Conservation (phyloP, 2,888 invertebrate genomes). For the Melinaea marsaeus region DNA sequence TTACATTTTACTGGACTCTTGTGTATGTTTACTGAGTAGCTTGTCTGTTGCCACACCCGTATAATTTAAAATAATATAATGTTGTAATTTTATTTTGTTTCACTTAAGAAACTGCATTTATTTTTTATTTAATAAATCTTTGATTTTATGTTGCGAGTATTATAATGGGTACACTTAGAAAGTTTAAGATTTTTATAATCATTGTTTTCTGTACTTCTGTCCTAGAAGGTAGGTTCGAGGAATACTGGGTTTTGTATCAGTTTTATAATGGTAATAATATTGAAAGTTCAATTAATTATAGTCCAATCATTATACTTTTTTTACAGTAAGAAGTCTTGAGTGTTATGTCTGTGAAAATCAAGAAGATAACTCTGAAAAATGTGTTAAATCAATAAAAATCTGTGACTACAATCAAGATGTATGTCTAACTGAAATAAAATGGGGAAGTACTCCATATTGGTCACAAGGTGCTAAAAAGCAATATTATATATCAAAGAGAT, state of each 20-base stretch:
- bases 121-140: no score
- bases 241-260: neutral
- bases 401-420: constrained; percentile 92
- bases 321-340: constrained; percentile 84
- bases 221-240: constrained; percentile 15
- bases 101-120: no score
- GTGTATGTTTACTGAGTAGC: neutral
- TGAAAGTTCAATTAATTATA: neutral
- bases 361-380: constrained; percentile 94
- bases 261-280: neutral
- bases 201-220: constrained; percentile 5
- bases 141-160: no score
- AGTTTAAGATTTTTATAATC: no score
- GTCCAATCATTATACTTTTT: constrained; percentile 22
- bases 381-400: constrained; percentile 92
- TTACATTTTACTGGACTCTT: neutral
- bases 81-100: neutral
- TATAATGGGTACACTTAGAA: no score
- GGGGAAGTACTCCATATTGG: constrained; percentile 98
- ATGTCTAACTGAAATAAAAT: constrained; percentile 92
- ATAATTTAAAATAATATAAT: constrained; percentile 4
- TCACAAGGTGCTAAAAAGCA: constrained; percentile 94
- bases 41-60: constrained; percentile 17
- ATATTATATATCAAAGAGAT: constrained; percentile 94
- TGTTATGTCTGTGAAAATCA: constrained; percentile 97